Evolutionary conservation across 2,113 vertebrate species (phyloP), one percentile per base, ranked within the genome.

Genomic region (Colius striatus): DNA sequence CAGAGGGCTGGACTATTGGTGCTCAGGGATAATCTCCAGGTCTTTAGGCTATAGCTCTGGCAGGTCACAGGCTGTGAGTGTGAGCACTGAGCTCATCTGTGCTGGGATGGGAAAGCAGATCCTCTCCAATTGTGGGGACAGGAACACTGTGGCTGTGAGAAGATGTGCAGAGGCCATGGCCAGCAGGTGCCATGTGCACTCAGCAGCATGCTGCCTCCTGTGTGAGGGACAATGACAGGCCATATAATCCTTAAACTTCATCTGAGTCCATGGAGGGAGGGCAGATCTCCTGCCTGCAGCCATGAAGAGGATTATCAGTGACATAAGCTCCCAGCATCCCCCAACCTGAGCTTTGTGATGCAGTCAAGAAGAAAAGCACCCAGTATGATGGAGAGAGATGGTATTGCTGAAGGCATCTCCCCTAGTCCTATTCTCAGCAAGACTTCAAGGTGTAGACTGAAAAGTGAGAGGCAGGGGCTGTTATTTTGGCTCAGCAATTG

Each of bases 1-100:
- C 21, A 16, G 53, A 85, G 38, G 27, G 55, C 26, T 26, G 43
- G 17, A 14, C 57, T 68, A 30, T 20, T 10, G 43, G 19, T 9
- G 22, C 45, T 7, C 29, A 21, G 29, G 41, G 55, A 20, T 25
- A 6, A 32, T 21, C 32, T 29, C 17, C 30, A 61, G 51, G 26
- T 50, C 68, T 26, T 48, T 9, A 29, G 50, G 50, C 25, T 34
- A 3, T 5, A 60, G 65, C 29, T 26, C 23, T 53, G 67, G 34
- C 16, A 47, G 66, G n/a, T 2, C 7, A 7, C 0, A 13, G 34
- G 60, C 34, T 2, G 3, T 29, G 10, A 26, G 20, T 3, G 18
- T 7, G 65, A 61, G 53, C 26, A 29, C 48, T 22, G 41, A 34
- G 47, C 58, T 57, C 1, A 2, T 26, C 75, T 18, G 13, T 0